Conservation (phyloP, 1,140 invertebrate species). For the Conopomorpha cramerella region DNA sequence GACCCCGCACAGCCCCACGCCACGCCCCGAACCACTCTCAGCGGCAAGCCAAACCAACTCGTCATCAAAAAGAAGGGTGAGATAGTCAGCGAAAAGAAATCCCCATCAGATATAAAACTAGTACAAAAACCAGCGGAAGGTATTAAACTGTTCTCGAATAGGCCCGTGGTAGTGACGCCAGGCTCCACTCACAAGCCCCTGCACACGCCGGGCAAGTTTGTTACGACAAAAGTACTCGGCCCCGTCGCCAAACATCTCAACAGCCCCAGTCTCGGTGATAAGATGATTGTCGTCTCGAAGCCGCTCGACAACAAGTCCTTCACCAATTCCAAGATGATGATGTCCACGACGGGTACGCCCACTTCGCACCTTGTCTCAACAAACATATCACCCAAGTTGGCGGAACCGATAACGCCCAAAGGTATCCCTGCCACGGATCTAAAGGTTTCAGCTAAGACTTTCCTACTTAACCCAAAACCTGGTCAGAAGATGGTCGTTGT, state of each 20-base stretch:
- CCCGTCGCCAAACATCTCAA: conserved; percentile 25
- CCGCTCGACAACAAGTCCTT: conserved; percentile 26
- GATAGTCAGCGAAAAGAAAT: conserved; percentile 34
- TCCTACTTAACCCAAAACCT: conserved; percentile 52
- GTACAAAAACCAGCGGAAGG: conserved; percentile 44
- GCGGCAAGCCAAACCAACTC: conserved; percentile 42
- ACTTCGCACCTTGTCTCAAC: conserved; percentile 13
- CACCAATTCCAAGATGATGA: conserved; percentile 37
- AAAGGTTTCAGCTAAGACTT: conserved; percentile 54
- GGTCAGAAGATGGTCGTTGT: conserved; percentile 58
- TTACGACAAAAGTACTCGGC: conserved; percentile 49
- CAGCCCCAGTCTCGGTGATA: conserved; percentile 31
- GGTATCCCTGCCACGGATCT: conserved; percentile 52
- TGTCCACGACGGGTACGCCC: conserved; percentile 26
- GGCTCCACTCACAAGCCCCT: conserved; percentile 35
- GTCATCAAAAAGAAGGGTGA: conserved; percentile 41
- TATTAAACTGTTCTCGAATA: conserved; percentile 44
- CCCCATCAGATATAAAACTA: conserved; percentile 46
- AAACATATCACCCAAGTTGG: conserved; percentile 22
- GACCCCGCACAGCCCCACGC: conserved; percentile 17
- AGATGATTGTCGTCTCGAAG: conserved; percentile 55
- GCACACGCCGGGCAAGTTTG: conserved; percentile 35
- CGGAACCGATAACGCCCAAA: conserved; percentile 44
- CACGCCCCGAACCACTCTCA: conserved; percentile 23
- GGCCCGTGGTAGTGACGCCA: conserved; percentile 38